Evolutionary conservation across 2,888 invertebrate species (phyloP).

Genomic region (Margaritifera margaritifera): DNA sequence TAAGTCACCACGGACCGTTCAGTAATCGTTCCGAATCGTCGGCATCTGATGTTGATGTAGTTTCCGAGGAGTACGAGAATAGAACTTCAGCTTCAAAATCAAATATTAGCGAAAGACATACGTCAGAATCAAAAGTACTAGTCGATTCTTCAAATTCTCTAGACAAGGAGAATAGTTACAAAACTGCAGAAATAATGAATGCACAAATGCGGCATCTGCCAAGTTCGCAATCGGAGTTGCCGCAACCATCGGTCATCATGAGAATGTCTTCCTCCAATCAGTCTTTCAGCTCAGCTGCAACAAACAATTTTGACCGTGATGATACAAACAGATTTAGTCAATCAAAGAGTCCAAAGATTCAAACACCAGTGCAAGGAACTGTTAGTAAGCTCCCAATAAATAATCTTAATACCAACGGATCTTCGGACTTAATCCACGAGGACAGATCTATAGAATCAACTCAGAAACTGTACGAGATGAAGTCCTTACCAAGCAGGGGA

Average conservation of each 20-base stretch:
- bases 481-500: conserved; percentile 22
- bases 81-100: conserved; percentile 22
- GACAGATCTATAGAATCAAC: conserved; percentile 17
- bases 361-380: no score
- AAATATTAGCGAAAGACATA: conserved; percentile 15
- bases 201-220: conserved; percentile 28
- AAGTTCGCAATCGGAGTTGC: conserved; percentile 42
- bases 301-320: conserved; percentile 31
- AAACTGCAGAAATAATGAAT: conserved; percentile 31
- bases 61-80: conserved; percentile 56
- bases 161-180: conserved; percentile 33
- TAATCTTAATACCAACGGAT: conserved; percentile 3
- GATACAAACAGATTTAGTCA: no score
- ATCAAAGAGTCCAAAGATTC: no score
- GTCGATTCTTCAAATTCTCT: conserved; percentile 7
- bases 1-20: conserved; percentile 57
- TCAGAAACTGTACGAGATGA: conserved; percentile 39
- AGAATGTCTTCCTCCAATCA: conserved; percentile 48
- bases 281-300: conserved; percentile 23
- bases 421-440: conserved; percentile 13
- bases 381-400: no score
- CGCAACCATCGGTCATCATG: conserved; percentile 68
- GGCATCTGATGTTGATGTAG: conserved; percentile 70
- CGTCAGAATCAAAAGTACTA: conserved; percentile 1
- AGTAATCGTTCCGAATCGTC: conserved; percentile 71